Evolutionary conservation across 2,113 vertebrate species (phyloP), one percentile per base, ranked within the genome.

Genomic region (Aplodontia rufa): DNA sequence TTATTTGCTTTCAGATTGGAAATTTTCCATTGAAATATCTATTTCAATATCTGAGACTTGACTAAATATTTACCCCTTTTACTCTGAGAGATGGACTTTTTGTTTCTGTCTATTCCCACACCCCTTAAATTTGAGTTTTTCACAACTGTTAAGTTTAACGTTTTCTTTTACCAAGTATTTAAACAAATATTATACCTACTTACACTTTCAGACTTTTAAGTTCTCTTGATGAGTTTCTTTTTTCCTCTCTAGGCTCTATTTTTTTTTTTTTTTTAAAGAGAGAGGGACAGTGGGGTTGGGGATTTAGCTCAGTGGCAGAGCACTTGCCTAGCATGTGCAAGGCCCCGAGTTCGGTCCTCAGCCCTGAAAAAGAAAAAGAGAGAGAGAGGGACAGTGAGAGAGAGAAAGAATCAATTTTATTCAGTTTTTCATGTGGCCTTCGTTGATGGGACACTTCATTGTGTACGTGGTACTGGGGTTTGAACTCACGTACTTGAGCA

Each of bases 41-140:
- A 20, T 91, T 86, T 86, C 78, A 94, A 89, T 89, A 55, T 79
- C 79, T 97, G 82, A 95, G 68, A 72, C 60, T 47, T 96, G 81
- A 80, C 82, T 96, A 94, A 95, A 94, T 95, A 88, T 92, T 95
- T 95, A 84, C 62, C 60, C n/a, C 42, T 47, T 81, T 95, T 87
- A 64, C 81, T 79, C 76, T 96, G 72, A 94, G 53, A 96, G 60
- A 55, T 66, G 53, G 17, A 87, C 55, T 95, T 92, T 92, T 91
- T 92, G 22, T 94, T 97, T 96, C 64, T 96, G 58, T 84, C 62
- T 78, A 35, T 64, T 68, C 42, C 55, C 42, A 86, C 62, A 72
- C 78, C 69, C 68, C 87, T 93, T 93, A 76, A 72, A 89, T 93
- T 75, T 93, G 66, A 68, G 45, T 80, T 88, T 93, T 95, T 95